Percentiles rank a stretch among this genome's conserved stretches.
phyloP scores from a whole-genome alignment of 2,797 vertebrate genomes.

The Chrosomus eos region DNA sequence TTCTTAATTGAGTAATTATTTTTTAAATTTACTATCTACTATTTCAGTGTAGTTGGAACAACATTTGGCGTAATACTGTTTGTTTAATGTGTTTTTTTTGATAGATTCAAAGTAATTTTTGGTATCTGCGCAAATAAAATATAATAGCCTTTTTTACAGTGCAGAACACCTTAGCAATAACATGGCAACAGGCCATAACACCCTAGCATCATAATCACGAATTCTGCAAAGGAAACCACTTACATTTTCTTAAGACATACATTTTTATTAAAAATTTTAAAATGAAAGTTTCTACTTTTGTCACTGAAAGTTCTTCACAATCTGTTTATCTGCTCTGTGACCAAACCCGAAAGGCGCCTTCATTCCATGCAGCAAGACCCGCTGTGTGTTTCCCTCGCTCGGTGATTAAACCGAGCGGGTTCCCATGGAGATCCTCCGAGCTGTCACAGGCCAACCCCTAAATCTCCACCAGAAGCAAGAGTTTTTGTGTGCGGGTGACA shows the following conservation, averaged over 20 bases:
- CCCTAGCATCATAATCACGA: not conserved
- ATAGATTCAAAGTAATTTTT: not conserved
- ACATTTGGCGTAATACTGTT: not conserved
- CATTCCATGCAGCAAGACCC: conserved; percentile 45
- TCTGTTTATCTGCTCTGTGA: conserved; percentile 23
- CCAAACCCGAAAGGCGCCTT: conserved; percentile 52
- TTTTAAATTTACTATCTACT: too few relatives aligned
- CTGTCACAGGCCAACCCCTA: conserved; percentile 72
- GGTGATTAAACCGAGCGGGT: conserved; percentile 68
- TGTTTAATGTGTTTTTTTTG: not conserved
- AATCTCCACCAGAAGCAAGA: conserved; percentile 66
- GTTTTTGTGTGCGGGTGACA: conserved; percentile 75
- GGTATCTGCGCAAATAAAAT: not conserved
- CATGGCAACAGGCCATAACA: not conserved
- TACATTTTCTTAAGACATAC: not conserved
- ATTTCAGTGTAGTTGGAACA: not conserved
- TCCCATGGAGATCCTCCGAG: conserved; percentile 71
- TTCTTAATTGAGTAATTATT: not conserved
- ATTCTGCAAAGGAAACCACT: not conserved
- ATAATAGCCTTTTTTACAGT: not conserved
- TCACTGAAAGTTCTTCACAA: conserved; percentile 6
- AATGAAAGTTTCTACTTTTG: not conserved
- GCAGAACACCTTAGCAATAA: not conserved
- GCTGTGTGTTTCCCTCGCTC: conserved; percentile 51
- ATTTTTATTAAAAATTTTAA: too few relatives aligned